Percentiles rank a stretch among this genome's conserved stretches.
Conservation (phyloP, 2,888 invertebrate genomes). For the Galerucella calmariensis region DNA sequence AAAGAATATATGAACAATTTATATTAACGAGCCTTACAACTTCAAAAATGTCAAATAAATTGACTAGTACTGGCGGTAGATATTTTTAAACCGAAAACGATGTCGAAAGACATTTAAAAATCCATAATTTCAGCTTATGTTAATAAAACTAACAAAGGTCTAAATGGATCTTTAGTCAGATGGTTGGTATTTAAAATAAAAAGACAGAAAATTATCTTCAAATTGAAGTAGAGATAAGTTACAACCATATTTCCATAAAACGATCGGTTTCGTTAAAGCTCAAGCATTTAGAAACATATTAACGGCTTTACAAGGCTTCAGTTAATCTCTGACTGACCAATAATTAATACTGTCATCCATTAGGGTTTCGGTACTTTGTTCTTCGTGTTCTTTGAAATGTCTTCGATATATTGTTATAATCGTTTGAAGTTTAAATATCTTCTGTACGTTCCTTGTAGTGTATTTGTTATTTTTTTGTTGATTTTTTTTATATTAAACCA, state of each 20-base stretch:
- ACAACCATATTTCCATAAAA: conserved; percentile 17
- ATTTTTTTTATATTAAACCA: no score
- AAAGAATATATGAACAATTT: no score
- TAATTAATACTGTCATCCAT: conserved; percentile 43
- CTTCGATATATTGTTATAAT: no score
- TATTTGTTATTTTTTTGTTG: no score
- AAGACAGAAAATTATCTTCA: background rate
- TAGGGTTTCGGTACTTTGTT: conserved; percentile 15
- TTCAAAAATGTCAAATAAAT: no score
- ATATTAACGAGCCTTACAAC: no score
- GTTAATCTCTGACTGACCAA: conserved; percentile 36
- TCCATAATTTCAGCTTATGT: background rate
- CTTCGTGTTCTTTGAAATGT: background rate
- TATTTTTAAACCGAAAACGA: background rate
- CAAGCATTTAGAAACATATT: conserved; percentile 35
- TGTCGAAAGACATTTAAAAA: background rate
- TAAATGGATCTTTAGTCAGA: background rate
- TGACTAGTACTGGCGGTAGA: no score
- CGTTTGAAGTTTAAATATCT: no score
- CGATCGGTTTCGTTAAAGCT: background rate
- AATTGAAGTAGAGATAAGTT: conserved; percentile 17
- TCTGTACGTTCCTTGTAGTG: no score
- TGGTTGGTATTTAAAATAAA: conserved; percentile 9
- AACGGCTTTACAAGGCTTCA: conserved; percentile 37
- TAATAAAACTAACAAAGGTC: background rate